phyloP scores from a whole-genome alignment of 1,140 invertebrate genomes.

The Stenopsyche tienmushanensis region DNA sequence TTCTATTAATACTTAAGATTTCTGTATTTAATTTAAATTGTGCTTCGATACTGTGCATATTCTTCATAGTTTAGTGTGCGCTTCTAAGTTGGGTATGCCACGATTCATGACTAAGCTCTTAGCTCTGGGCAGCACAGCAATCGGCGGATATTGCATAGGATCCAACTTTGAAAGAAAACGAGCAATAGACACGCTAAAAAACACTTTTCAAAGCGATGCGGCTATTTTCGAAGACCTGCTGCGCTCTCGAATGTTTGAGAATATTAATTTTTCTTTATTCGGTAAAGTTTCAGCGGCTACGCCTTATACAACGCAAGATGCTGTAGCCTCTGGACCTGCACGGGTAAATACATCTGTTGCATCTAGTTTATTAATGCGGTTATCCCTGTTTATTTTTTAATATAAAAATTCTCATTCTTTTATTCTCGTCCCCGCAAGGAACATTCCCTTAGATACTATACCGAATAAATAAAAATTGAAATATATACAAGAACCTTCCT shows the following conservation, averaged over 20 bases:
- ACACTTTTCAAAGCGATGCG: slow-evolving; percentile 19
- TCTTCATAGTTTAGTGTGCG: background rate
- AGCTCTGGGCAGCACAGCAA: background rate
- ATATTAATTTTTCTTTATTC: background rate
- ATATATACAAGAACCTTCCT: no score
- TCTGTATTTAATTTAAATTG: no score
- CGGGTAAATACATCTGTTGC: slow-evolving; percentile 19
- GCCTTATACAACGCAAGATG: slow-evolving; percentile 42
- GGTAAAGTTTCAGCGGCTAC: slow-evolving; percentile 65
- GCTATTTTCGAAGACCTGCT: slow-evolving; percentile 4
- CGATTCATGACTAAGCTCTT: slow-evolving; percentile 14
- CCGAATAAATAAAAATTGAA: no score
- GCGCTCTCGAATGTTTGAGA: background rate
- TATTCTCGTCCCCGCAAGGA: no score
- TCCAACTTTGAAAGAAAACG: slow-evolving; percentile 25
- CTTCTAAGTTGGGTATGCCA: slow-evolving; percentile 22
- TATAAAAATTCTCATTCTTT: no score
- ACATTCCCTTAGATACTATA: no score
- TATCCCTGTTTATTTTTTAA: background rate
- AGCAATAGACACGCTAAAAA: slow-evolving; percentile 11
- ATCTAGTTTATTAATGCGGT: background rate
- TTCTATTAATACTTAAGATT: no score
- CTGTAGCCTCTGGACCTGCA: slow-evolving; percentile 25
- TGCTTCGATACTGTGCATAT: no score
- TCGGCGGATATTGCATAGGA: slow-evolving; percentile 23